Conservation (phyloP, 2,888 invertebrate genomes). For the Rhingia campestris region DNA sequence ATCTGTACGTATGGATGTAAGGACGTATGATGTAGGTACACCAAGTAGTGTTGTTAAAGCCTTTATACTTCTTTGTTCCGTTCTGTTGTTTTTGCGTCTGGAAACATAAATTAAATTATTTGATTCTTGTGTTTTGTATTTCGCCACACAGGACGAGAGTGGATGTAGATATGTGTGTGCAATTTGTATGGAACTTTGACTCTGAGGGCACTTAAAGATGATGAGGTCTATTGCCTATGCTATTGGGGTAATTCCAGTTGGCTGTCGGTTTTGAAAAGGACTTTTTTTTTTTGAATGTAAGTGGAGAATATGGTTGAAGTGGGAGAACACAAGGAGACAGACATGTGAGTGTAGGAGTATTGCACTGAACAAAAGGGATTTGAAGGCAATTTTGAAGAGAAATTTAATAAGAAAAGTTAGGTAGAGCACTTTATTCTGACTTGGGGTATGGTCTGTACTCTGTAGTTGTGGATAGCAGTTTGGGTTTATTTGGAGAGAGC, state of each 20-base stretch:
- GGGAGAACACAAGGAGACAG: constrained; percentile 1
- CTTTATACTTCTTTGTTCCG: constrained; percentile 41
- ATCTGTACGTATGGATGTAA: constrained; percentile 11
- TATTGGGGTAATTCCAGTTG: constrained; percentile 45
- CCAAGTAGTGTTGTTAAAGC: constrained; percentile 38
- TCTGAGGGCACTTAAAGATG: constrained; percentile 63
- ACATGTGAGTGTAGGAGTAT: too few relatives aligned
- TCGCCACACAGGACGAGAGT: neutral
- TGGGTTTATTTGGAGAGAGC: too few relatives aligned
- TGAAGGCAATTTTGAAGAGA: constrained; percentile 4
- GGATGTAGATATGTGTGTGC: constrained; percentile 6
- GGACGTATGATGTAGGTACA: constrained; percentile 1
- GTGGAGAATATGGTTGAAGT: constrained; percentile 7
- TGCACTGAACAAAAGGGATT: constrained; percentile 5
- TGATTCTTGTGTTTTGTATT: constrained; percentile 58
- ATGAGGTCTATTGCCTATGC: constrained; percentile 66
- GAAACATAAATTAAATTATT: constrained; percentile 73
- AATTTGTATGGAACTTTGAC: constrained; percentile 30
- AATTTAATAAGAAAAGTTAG: constrained; percentile 21
- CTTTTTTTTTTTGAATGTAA: neutral
- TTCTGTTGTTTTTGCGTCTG: constrained; percentile 56
- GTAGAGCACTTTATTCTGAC: neutral
- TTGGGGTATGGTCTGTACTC: too few relatives aligned
- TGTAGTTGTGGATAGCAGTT: too few relatives aligned
- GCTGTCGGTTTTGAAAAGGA: constrained; percentile 11